phyloP scores from a whole-genome alignment of 2,113 vertebrate genomes.

The Laterallus jamaicensis region DNA sequence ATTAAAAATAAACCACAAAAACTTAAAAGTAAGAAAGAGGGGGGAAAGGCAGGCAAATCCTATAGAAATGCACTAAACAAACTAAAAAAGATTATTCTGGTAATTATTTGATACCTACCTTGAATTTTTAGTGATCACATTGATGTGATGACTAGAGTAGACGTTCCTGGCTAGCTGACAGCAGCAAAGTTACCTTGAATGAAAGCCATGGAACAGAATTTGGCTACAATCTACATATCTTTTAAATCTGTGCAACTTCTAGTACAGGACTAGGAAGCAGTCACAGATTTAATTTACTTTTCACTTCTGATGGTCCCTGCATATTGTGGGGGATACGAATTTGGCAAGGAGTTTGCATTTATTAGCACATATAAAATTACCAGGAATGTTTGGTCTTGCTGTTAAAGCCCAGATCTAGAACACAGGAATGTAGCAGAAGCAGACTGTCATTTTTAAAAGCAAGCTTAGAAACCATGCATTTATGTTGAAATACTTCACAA shows the following conservation, averaged over 20 bases:
- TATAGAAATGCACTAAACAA: neutral
- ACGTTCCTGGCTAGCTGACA: neutral
- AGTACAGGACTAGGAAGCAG: constrained; percentile 14
- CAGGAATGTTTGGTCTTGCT: constrained; percentile 62
- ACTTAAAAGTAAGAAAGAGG: neutral
- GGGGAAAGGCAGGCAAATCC: neutral
- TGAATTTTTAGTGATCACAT: neutral
- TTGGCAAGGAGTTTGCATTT: constrained; percentile 55
- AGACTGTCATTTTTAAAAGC: constrained; percentile 3
- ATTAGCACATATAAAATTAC: constrained; percentile 54
- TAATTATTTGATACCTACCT: neutral
- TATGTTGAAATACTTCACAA: constrained; percentile 2
- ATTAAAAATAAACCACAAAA: neutral
- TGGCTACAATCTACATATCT: neutral
- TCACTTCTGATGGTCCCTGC: constrained; percentile 38
- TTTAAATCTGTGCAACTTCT: neutral
- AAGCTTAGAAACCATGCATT: neutral
- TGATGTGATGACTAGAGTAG: neutral
- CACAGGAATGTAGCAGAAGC: constrained; percentile 2
- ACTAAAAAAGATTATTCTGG: neutral
- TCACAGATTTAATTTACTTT: constrained; percentile 43
- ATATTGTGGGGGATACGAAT: constrained; percentile 7
- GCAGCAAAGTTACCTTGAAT: neutral
- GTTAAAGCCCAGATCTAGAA: constrained; percentile 40
- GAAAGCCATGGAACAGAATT: neutral